Conservation (phyloP, 2,888 invertebrate genomes). For the Danaus chrysippus region DNA sequence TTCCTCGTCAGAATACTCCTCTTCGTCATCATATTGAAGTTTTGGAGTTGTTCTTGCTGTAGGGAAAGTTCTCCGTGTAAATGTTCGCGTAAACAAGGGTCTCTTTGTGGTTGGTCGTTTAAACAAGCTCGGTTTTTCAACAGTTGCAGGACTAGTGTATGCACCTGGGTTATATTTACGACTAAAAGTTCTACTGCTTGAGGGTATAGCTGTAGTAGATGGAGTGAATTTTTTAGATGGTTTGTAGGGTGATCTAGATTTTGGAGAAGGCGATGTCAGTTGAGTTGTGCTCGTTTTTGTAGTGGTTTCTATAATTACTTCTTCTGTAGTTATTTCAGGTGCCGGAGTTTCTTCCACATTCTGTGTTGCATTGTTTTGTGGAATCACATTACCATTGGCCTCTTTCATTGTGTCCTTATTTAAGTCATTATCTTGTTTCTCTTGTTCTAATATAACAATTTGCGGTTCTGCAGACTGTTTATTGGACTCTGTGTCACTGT, state of each 20-base stretch:
- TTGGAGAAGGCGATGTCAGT: constrained; percentile 42
- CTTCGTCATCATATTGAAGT: constrained; percentile 53
- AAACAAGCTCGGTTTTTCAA: constrained; percentile 53
- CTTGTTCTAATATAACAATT: not conserved
- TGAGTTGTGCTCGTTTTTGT: constrained; percentile 55
- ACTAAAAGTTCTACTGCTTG: constrained; percentile 67
- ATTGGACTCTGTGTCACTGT: constrained; percentile 11
- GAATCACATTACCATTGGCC: not conserved
- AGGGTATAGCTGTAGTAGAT: constrained; percentile 61
- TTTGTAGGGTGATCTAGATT: constrained; percentile 61
- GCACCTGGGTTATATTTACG: constrained; percentile 71
- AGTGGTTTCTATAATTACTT: constrained; percentile 38
- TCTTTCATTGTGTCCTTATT: not conserved
- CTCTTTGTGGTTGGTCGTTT: constrained; percentile 53
- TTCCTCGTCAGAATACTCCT: constrained; percentile 60
- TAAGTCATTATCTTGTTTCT: not conserved
- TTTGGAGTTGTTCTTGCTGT: constrained; percentile 63
- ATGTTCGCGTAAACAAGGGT: constrained; percentile 58
- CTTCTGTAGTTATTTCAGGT: constrained; percentile 21
- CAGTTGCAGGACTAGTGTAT: constrained; percentile 67
- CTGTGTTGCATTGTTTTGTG: constrained; percentile 9
- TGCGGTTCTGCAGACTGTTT: not conserved
- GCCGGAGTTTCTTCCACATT: constrained; percentile 19
- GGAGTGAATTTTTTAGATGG: constrained; percentile 64
- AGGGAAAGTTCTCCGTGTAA: constrained; percentile 64